Evolutionary conservation across 2,113 vertebrate genomes (phyloP), one percentile per base, ranked within the genome.

Genomic region (Pseudorhombus dupliciocellatus): DNA sequence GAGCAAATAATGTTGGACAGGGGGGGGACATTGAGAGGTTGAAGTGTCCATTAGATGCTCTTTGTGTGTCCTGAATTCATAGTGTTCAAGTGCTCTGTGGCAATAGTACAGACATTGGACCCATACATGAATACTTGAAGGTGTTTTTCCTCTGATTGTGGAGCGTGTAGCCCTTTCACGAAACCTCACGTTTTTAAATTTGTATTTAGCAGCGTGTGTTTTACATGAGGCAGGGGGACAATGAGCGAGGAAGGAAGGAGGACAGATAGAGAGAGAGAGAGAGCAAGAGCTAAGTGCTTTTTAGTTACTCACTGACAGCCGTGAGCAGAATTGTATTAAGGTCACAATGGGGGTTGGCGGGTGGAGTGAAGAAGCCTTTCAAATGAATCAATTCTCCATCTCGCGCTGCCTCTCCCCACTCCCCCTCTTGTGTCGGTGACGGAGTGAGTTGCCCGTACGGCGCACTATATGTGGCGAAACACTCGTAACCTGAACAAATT

Each of bases 311-410:
- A 72, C 28, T 81, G 84, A 87, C 82, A 87, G 74, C 77, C 70
- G 11, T 83, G 84, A 87, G 81, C 79, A 76, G 79, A 90, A 89
- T 89, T 77, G 68, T 79, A 84, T 89, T 89, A 87, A 40, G 82
- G 88, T 87, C 88, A 90, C 84, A 89, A 86, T 80, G 71, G 79
- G 65, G 81, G 76, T 66, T 54, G 14, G 84, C 62, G 79, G 74
- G 77, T 72, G 73, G 75, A 75, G 79, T 72, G 75, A 84, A 85
- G 80, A 60, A 73, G 79, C 71, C 77, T 86, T 87, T 87, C 73
- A 78, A 75, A 90, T 77, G 67, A 88, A 88, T 89, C 85, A 88
- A 84, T 90, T 86, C 80, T 79, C 72, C 1, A 7, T 75, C 58
- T 74, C 65, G 11, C 40, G 66, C 54, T 44, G 34, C 62, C 70